These are phyloP conservation scores for Acheta domesticus DNA, from an alignment of 2,888 invertebrate genomes.

Conservation along the genomic window DNA sequence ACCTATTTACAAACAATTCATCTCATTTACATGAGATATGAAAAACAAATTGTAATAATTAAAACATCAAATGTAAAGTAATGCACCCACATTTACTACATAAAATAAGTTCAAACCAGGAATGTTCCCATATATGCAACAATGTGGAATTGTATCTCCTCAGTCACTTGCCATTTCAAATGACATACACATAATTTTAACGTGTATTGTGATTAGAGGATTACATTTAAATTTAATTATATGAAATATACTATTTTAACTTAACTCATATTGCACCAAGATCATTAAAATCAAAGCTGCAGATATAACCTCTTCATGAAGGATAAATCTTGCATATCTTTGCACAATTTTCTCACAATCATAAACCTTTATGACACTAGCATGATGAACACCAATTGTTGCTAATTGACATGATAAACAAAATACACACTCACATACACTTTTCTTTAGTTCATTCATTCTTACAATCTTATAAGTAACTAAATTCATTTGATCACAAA, in stretches of 20 bases:
- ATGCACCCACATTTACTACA: neutral
- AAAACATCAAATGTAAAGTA: constrained; percentile 7
- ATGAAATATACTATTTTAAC: neutral
- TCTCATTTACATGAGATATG: neutral
- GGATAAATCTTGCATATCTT: neutral
- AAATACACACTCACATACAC: no score
- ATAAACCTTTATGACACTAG: neutral
- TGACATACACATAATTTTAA: neutral
- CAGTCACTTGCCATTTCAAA: neutral
- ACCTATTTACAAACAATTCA: neutral
- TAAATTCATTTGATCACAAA: no score
- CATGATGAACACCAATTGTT: neutral
- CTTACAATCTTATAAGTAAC: no score
- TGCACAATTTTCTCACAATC: neutral
- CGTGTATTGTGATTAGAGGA: neutral
- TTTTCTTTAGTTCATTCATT: no score
- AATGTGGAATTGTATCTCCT: neutral
- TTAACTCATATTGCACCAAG: neutral
- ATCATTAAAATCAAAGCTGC: neutral
- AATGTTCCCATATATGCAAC: neutral
- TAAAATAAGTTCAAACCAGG: neutral
- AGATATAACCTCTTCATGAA: neutral
- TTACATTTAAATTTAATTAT: neutral
- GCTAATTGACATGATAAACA: neutral
- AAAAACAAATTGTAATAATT: neutral